A percentile compares a stretch with the other conserved stretches of the same genome.
These are phyloP conservation scores for Acromyrmex charruanus DNA, from an alignment of 1,140 invertebrate species.

Conservation along the genomic window DNA sequence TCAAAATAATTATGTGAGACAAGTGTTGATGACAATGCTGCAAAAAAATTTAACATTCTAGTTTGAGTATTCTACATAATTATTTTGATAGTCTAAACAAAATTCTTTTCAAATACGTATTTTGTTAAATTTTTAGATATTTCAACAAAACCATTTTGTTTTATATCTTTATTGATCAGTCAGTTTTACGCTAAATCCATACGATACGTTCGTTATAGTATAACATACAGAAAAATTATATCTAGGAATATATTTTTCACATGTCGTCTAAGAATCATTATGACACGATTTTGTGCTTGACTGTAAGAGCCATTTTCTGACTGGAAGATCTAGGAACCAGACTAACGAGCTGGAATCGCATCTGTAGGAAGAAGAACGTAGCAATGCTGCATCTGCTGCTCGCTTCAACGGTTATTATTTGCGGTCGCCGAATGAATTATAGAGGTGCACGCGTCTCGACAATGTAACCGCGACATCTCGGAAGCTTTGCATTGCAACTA, in stretches of 20 bases:
- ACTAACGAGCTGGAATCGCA: constrained; percentile 76
- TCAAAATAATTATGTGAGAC: no score
- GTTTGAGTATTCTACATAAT: no score
- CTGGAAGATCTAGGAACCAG: constrained; percentile 60
- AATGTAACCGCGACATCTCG: constrained; percentile 53
- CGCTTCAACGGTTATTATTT: constrained; percentile 77
- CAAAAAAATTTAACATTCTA: no score
- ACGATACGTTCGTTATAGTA: neutral
- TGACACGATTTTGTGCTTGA: neutral
- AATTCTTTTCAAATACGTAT: no score
- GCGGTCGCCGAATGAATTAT: constrained; percentile 78
- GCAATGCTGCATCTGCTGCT: constrained; percentile 78
- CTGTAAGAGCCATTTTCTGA: neutral
- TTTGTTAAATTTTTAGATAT: no score
- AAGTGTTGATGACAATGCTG: no score
- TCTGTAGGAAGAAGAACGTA: constrained; percentile 76
- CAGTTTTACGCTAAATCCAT: neutral
- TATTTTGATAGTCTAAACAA: no score
- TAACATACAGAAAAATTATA: neutral
- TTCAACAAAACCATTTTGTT: no score
- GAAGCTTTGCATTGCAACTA: constrained; percentile 9
- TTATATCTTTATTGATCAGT: neutral
- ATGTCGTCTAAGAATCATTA: neutral
- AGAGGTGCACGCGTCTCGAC: constrained; percentile 76
- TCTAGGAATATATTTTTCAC: neutral